These are phyloP conservation scores for Falco columbarius DNA, from an alignment of 2,797 vertebrate genomes.

Conservation along the genomic window DNA sequence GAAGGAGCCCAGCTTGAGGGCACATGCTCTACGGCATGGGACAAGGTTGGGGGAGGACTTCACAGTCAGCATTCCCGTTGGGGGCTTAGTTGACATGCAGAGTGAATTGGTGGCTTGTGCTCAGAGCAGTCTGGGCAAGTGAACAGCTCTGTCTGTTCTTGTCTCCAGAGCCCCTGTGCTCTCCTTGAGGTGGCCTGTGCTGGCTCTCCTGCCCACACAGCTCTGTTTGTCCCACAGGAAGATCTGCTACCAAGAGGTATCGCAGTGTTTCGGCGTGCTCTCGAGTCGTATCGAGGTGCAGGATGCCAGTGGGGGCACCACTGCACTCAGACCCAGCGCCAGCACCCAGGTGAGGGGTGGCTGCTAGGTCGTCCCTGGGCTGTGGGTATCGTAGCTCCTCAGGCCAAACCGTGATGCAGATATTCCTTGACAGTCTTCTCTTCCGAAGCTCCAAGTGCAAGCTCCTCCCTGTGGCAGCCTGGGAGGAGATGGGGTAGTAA, in stretches of 20 bases:
- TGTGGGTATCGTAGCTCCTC: neutral
- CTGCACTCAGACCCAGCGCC: constrained; percentile 92
- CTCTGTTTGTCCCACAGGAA: constrained; percentile 78
- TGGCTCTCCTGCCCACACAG: neutral
- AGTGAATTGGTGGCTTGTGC: neutral
- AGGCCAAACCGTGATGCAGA: neutral
- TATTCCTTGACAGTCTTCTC: neutral
- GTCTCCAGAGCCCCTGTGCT: neutral
- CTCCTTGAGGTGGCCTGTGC: neutral
- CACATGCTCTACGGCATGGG: fast-evolving
- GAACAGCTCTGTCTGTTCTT: neutral
- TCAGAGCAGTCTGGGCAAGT: neutral
- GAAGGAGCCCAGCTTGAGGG: neutral
- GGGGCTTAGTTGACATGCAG: neutral
- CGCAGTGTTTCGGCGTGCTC: constrained; percentile 96
- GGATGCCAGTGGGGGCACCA: constrained; percentile 92
- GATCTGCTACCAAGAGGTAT: constrained; percentile 98
- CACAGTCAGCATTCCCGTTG: fast-evolving
- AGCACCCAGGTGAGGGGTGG: constrained; percentile 91
- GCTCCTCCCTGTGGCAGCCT: neutral
- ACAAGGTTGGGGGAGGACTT: fast-evolving
- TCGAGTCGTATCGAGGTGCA: constrained; percentile 97
- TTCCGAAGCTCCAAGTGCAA: neutral
- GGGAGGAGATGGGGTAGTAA: neutral
- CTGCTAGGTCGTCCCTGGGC: neutral